These are phyloP conservation scores for Anser cygnoides DNA, from an alignment of 2,113 vertebrate species.

Conservation along the genomic window DNA sequence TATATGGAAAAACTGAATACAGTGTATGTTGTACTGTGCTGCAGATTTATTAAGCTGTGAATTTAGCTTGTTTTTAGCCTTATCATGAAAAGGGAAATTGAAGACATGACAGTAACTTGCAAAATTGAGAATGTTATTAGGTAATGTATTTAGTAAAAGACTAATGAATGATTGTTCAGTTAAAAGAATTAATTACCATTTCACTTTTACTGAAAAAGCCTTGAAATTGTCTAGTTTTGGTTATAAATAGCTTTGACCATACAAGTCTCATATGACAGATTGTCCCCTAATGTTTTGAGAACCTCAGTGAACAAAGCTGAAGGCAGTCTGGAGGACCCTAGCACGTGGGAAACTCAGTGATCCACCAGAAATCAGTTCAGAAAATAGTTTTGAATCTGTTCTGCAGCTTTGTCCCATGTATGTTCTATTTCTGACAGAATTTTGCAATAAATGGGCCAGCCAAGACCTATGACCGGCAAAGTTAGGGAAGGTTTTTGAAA, in stretches of 20 bases:
- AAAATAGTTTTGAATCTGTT: background rate
- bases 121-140: conserved; percentile 30
- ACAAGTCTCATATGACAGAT: background rate
- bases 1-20: background rate
- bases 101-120: conserved; percentile 17
- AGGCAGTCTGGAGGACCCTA: background rate
- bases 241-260: background rate
- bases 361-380: fast-evolving
- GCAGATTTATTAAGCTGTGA: background rate
- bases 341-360: fast-evolving
- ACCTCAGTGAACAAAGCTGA: background rate
- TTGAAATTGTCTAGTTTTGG: background rate
- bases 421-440: background rate
- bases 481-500: background rate
- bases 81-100: conserved; percentile 14
- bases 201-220: background rate
- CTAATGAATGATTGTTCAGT: conserved; percentile 16
- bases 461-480: background rate
- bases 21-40: background rate
- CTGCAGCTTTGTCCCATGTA: background rate
- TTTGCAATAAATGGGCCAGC: background rate
- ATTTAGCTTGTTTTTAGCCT: conserved; percentile 17
- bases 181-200: conserved; percentile 38
- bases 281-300: background rate
- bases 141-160: conserved; percentile 1